Evolutionary conservation across 2,797 vertebrate species (phyloP).

Genomic region (Carduelis carduelis): DNA sequence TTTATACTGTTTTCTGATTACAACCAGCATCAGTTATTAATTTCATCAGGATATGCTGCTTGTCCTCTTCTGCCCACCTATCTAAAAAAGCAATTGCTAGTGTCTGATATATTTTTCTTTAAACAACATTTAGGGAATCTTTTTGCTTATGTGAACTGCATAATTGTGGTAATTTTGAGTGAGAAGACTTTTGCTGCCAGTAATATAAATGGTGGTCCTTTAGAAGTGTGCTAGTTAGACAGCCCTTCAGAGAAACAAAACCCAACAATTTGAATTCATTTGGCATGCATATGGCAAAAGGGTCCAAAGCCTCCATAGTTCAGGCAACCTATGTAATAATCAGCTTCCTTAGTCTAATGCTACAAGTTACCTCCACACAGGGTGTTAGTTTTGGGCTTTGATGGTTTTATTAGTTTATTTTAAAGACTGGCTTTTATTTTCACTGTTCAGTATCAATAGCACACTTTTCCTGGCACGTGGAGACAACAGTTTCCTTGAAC

Average conservation of each 20-base stretch:
- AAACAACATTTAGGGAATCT: neutral
- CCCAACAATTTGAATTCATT: neutral
- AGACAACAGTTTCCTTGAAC: neutral
- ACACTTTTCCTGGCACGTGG: neutral
- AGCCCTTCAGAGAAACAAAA: neutral
- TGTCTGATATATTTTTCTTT: neutral
- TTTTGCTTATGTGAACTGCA: neutral
- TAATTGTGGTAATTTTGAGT: neutral
- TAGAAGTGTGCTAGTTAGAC: neutral
- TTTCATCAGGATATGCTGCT: neutral
- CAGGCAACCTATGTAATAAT: neutral
- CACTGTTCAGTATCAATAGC: neutral
- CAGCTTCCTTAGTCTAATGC: neutral
- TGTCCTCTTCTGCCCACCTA: neutral
- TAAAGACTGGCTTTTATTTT: neutral
- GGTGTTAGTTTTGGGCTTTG: neutral
- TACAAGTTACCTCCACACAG: neutral
- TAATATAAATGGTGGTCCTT: neutral
- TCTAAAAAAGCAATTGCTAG: neutral
- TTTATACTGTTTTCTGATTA: constrained; percentile 16
- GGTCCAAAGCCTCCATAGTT: neutral
- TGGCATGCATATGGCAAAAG: neutral
- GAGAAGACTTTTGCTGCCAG: neutral
- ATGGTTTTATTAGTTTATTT: neutral
- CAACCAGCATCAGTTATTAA: neutral